Percentiles rank a stretch among this genome's conserved stretches.
phyloP scores from a whole-genome alignment of 1,140 invertebrate species.

The Pogonomyrmex barbatus region DNA sequence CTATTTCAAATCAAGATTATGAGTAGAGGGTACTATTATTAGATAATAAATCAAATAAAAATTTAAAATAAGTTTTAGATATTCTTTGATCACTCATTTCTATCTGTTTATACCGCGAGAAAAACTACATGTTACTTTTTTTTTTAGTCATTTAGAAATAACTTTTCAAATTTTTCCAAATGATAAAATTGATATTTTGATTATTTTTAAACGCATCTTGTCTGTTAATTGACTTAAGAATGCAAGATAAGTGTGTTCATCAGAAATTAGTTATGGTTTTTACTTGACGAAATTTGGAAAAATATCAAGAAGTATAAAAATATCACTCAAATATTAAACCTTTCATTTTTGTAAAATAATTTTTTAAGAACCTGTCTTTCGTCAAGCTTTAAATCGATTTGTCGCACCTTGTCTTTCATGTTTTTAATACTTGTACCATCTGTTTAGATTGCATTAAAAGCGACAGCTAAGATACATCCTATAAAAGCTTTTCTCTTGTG shows the following conservation, averaged over 20 bases:
- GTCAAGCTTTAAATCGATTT: constrained; percentile 7
- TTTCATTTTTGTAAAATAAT: no score
- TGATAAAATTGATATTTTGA: not conserved
- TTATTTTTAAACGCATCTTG: not conserved
- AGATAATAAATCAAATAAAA: not conserved
- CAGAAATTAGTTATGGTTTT: not conserved
- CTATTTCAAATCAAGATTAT: not conserved
- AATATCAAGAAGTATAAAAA: not conserved
- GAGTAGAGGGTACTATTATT: not conserved
- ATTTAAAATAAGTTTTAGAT: no score
- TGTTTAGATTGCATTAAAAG: not conserved
- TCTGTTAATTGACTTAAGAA: not conserved
- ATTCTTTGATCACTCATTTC: no score
- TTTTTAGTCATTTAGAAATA: not conserved
- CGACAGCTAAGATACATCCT: not conserved
- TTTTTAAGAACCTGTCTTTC: constrained; percentile 4
- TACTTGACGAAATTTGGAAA: not conserved
- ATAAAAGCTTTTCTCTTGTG: not conserved
- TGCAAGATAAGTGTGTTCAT: not conserved
- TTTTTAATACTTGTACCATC: not conserved
- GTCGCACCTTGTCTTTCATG: constrained; percentile 2
- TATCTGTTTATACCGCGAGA: no score
- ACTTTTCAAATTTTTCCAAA: not conserved
- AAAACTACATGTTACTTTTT: not conserved
- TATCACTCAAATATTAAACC: not conserved